A percentile compares a stretch with the other conserved stretches of the same genome.
Conservation (phyloP, 2,888 invertebrate species). For the Biston stratarius region DNA sequence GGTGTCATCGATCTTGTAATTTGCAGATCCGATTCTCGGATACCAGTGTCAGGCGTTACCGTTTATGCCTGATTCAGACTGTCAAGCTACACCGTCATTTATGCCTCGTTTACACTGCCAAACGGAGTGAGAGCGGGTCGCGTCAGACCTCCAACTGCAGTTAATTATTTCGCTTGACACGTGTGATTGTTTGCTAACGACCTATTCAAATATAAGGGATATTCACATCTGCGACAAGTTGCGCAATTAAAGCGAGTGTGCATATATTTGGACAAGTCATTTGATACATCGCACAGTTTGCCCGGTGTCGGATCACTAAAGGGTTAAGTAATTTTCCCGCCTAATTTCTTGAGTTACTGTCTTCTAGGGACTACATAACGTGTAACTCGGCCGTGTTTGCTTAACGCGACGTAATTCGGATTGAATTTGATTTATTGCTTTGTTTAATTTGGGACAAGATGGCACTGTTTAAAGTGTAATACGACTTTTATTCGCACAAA, state of each 20-base stretch:
- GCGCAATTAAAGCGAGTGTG: neutral
- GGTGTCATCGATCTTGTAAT: neutral
- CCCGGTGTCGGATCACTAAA: too few species aligned
- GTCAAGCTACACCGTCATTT: neutral
- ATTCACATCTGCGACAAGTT: neutral
- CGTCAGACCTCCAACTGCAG: conserved; percentile 21
- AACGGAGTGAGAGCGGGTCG: conserved; percentile 13
- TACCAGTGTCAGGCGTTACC: neutral
- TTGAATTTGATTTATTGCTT: too few species aligned
- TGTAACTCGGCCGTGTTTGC: too few species aligned
- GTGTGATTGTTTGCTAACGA: conserved; percentile 27
- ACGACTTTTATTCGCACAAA: too few species aligned
- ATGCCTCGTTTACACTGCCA: conserved; percentile 12
- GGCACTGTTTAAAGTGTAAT: too few species aligned
- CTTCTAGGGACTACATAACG: too few species aligned
- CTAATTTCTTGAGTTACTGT: too few species aligned
- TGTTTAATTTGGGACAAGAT: too few species aligned
- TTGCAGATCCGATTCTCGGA: neutral
- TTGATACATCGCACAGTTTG: too few species aligned
- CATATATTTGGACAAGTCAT: neutral
- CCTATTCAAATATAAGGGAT: conserved; percentile 7
- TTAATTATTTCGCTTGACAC: conserved; percentile 34
- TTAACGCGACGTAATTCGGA: too few species aligned
- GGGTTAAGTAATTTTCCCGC: too few species aligned
- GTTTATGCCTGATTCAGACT: neutral